These are phyloP conservation scores for Cosmia trapezina DNA, from an alignment of 2,888 invertebrate species.

Conservation along the genomic window DNA sequence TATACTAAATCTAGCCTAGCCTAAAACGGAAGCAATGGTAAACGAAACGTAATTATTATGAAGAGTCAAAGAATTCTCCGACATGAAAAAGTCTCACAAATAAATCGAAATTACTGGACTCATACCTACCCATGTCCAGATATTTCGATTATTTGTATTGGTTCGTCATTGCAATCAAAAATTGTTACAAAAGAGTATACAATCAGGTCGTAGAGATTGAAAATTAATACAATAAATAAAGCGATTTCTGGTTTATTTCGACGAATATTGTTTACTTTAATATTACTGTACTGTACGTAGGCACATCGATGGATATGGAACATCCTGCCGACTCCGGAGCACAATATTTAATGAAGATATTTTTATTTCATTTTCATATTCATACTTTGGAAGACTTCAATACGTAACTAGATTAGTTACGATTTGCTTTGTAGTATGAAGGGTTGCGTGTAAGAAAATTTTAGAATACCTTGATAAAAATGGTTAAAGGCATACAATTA, in stretches of 20 bases:
- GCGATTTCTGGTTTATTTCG: slow-evolving; percentile 41
- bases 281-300: slow-evolving; percentile 35
- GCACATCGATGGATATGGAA: slow-evolving; percentile 39
- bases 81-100: slow-evolving; percentile 6
- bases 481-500: background rate
- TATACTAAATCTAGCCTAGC: background rate
- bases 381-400: background rate
- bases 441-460: background rate
- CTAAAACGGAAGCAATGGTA: background rate
- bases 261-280: slow-evolving; percentile 42
- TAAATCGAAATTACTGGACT: background rate
- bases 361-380: slow-evolving; percentile 28
- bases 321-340: slow-evolving; percentile 32
- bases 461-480: background rate
- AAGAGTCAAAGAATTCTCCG: background rate
- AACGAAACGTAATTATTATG: background rate
- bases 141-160: slow-evolving; percentile 23
- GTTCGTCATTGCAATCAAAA: slow-evolving; percentile 49
- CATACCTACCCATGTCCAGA: background rate
- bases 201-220: slow-evolving; percentile 46
- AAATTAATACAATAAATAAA: slow-evolving; percentile 43
- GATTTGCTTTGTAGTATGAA: background rate
- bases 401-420: background rate
- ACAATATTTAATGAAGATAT: slow-evolving; percentile 23
- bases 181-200: slow-evolving; percentile 43